A percentile compares a stretch with the other conserved stretches of the same genome.
Conservation (phyloP, 2,888 invertebrate species). For the Beris morrisii region DNA sequence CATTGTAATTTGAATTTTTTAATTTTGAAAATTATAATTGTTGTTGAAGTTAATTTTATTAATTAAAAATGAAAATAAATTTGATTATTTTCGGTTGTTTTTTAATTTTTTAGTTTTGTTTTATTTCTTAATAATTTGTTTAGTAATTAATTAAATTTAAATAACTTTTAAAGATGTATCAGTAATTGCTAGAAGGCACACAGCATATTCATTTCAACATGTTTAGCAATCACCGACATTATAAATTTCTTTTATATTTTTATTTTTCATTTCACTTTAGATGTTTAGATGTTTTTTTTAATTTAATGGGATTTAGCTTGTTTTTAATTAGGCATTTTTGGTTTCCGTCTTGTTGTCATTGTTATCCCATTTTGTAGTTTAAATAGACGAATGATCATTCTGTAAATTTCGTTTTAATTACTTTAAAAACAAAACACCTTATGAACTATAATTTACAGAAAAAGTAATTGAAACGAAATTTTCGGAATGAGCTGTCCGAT, state of each 20-base stretch:
- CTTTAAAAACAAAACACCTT: conserved; percentile 26
- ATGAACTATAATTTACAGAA: conserved; percentile 36
- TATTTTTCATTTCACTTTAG: conserved; percentile 14
- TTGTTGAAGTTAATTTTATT: not conserved
- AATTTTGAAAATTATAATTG: not conserved
- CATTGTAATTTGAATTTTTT: too few species aligned
- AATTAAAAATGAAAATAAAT: not conserved
- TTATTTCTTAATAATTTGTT: conserved; percentile 1
- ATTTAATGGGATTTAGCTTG: conserved; percentile 53
- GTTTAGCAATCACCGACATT: conserved; percentile 52
- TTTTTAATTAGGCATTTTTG: conserved; percentile 34
- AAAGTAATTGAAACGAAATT: conserved; percentile 19
- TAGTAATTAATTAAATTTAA: conserved; percentile 5
- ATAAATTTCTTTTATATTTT: conserved; percentile 36
- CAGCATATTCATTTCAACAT: conserved; percentile 68
- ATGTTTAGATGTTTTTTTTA: conserved; percentile 33
- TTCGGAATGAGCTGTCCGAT: conserved; percentile 10
- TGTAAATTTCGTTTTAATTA: not conserved
- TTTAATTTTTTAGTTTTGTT: conserved; percentile 5
- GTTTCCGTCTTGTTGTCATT: not conserved
- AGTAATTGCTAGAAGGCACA: conserved; percentile 83
- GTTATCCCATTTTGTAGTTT: not conserved
- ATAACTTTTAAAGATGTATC: conserved; percentile 45
- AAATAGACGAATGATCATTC: not conserved
- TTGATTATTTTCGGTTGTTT: not conserved